Conservation (phyloP, 2,888 invertebrate genomes). For the Scaptomyza caliginosa region DNA sequence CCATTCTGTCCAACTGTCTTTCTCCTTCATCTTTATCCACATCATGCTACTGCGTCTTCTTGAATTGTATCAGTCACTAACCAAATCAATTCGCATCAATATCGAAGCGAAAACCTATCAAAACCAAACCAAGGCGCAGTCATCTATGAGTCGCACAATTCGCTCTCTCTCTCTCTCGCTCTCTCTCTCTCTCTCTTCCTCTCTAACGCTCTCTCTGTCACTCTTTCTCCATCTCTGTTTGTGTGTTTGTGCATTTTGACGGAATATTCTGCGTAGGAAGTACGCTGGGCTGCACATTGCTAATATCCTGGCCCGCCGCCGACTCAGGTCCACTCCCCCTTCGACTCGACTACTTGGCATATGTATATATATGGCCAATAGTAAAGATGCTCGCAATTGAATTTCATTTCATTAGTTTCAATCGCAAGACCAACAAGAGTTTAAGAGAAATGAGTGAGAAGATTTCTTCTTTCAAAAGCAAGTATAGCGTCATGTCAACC, state of each 20-base stretch:
- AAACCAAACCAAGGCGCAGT: conserved; percentile 31
- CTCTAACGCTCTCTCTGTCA: background rate
- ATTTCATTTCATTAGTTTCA: conserved; percentile 66
- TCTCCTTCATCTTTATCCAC: background rate
- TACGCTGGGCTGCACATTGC: conserved; percentile 74
- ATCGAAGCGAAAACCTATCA: conserved; percentile 59
- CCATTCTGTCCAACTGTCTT: conserved; percentile 51
- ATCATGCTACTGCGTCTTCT: conserved; percentile 1
- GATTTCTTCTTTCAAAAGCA: conserved; percentile 24
- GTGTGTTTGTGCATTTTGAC: conserved; percentile 41
- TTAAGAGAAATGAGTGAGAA: background rate
- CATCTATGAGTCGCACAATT: conserved; percentile 33
- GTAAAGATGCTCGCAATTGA: conserved; percentile 54
- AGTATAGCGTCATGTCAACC: conserved; percentile 8
- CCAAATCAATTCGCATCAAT: conserved; percentile 75
- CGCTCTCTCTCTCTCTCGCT: background rate
- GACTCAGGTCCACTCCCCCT: background rate
- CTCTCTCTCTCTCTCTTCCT: background rate
- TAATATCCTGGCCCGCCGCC: conserved; percentile 66
- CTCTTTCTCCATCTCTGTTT: background rate
- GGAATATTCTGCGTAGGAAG: conserved; percentile 69
- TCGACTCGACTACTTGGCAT: conserved; percentile 10
- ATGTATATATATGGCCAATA: conserved; percentile 22
- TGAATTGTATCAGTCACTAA: conserved; percentile 62
- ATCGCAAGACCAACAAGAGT: conserved; percentile 1